Evolutionary conservation across 2,888 invertebrate genomes (phyloP).

Genomic region (Philonicus albiceps): DNA sequence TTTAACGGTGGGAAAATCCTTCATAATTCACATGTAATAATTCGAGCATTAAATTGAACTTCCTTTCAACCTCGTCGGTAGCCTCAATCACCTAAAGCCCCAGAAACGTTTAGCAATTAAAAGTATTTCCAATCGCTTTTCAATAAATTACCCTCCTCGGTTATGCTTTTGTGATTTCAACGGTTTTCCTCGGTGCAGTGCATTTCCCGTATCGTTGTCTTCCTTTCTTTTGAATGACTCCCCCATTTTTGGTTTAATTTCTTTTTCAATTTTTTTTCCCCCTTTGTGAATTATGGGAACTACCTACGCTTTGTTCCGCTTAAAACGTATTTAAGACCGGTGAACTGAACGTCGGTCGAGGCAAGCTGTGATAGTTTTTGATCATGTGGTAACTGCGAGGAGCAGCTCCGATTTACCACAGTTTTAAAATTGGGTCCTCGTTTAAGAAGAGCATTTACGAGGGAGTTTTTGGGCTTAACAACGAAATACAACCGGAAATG

Average conservation of each 20-base stretch:
- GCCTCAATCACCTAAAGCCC: background rate
- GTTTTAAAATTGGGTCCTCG: background rate
- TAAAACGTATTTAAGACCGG: background rate
- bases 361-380: slow-evolving; percentile 10
- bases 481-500: slow-evolving; percentile 11
- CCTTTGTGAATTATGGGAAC: slow-evolving; percentile 14
- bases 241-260: slow-evolving; percentile 35
- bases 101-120: slow-evolving; percentile 41
- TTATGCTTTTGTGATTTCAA: slow-evolving; percentile 53
- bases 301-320: slow-evolving; percentile 34
- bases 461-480: background rate
- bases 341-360: too few species aligned
- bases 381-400: background rate
- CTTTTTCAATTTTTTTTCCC: background rate
- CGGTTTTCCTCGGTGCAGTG: slow-evolving; percentile 50
- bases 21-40: slow-evolving; percentile 24
- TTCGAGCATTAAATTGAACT: slow-evolving; percentile 48
- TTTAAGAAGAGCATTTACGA: background rate
- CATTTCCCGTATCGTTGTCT: slow-evolving; percentile 41
- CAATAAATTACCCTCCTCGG: slow-evolving; percentile 40
- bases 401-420: slow-evolving; percentile 9
- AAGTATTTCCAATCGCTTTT: slow-evolving; percentile 46
- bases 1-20: background rate
- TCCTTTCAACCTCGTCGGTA: slow-evolving; percentile 21
- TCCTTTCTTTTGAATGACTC: slow-evolving; percentile 34